Conservation (phyloP, 2,113 vertebrate genomes). For the Labrus mixtus region DNA sequence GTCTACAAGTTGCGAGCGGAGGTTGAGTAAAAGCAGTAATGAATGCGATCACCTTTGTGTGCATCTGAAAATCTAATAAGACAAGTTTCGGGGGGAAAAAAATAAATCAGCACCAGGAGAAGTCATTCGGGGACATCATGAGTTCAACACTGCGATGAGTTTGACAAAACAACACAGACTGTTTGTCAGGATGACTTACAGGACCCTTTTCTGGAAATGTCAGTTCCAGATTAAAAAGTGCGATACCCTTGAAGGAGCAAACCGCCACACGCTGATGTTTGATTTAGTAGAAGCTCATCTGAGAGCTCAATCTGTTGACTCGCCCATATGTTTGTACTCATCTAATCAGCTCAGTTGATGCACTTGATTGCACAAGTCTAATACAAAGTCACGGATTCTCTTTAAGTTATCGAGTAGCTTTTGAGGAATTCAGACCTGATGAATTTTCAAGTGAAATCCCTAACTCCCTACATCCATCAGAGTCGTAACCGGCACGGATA, state of each 20-base stretch:
- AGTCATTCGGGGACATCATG: background rate
- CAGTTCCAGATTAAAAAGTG: slow-evolving; percentile 5
- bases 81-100: background rate
- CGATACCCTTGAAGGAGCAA: slow-evolving; percentile 5
- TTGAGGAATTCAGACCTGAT: background rate
- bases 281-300: slow-evolving; percentile 47
- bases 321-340: slow-evolving; percentile 47
- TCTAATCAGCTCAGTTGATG: slow-evolving; percentile 40
- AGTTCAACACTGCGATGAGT: background rate
- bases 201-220: background rate
- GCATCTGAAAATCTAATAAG: slow-evolving; percentile 6
- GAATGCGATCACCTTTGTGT: slow-evolving; percentile 7
- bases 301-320: slow-evolving; percentile 35
- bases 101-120: background rate
- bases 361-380: slow-evolving; percentile 36
- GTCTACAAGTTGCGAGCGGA: background rate
- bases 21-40: slow-evolving; percentile 33
- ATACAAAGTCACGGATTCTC: background rate
- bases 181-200: background rate
- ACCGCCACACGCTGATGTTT: slow-evolving; percentile 22
- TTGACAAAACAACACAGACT: background rate
- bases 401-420: slow-evolving; percentile 9
- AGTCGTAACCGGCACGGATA: background rate
- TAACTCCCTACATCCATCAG: background rate
- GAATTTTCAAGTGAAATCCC: no score